Base-by-base conservation (phyloP, 2,888 invertebrate species). In the Bombylius discolor region DNA sequence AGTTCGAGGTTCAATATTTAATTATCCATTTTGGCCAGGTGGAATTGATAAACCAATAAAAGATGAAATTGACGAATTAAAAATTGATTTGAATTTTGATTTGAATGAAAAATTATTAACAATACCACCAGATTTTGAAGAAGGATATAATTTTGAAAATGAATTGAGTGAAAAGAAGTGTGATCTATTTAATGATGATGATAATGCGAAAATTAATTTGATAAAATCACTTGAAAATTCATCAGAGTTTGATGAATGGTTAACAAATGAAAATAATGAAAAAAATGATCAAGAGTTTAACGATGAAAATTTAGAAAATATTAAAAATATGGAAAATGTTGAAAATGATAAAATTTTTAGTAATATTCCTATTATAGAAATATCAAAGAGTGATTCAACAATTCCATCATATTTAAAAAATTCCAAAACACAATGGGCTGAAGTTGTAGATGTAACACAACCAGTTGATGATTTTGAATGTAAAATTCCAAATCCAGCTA, bases 1-100 rank as follows among this genome's bases (percentile, higher is more conserved):
- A 51, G 80, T 87, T 0, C 78, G 84, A 64, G 94, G 94, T 14
- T 85, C 83, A 53, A 81, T 84, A 0, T 84, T 83, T 58, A 90
- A 89, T 69, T 85, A 83, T 67, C 92, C 91, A 1, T 95, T 95
- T 70, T 83, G 89, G 79, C 94, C 94, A 1, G 93, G 89, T 50
- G 88, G 90, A 4, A 87, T 90, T 69, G 79, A 82, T 60, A 76
- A 80, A 51, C 78, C 80, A 1, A 73, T 75, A 47, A 64, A 66
- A 23, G 44, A 48, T 42, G 5, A 51, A 13, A 33, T 32, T 5
- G 47, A 51, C 1, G 14, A 32, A 34, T 39, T 55, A 32, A 45
- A 45, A 45, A 13, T 44, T 13, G 44, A 44, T 44, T 36, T 32
- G 72, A 75, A 51, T 72, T 77, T 39, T 70, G 72, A 58, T 70